Percentiles rank a stretch among this genome's conserved stretches.
Conservation (phyloP, 2,797 vertebrate genomes). For the Neosalanx taihuensis region DNA sequence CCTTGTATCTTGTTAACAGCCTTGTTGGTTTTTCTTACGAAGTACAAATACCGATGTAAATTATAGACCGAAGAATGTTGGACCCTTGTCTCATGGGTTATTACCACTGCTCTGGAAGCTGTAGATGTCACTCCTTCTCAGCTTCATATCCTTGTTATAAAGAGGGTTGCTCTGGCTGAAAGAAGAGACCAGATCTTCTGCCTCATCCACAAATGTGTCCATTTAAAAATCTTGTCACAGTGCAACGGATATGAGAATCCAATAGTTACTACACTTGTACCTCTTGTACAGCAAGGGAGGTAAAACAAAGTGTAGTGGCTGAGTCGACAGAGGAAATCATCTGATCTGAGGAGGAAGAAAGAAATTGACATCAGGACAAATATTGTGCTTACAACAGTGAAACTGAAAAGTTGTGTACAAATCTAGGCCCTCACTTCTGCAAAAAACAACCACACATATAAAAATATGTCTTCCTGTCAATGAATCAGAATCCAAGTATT, state of each 20-base stretch:
- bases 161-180: constrained; percentile 59
- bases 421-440: too few species aligned
- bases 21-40: neutral
- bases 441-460: too few species aligned
- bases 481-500: too few species aligned
- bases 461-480: too few species aligned
- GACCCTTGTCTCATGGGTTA: constrained; percentile 8
- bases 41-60: neutral
- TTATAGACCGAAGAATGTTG: neutral
- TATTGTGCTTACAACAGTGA: neutral
- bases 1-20: too few species aligned
- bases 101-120: constrained; percentile 56
- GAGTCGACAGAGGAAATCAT: neutral
- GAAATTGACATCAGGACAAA: neutral
- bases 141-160: constrained; percentile 50
- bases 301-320: neutral
- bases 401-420: too few species aligned
- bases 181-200: neutral
- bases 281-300: constrained; percentile 24
- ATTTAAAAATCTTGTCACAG: constrained; percentile 27
- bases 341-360: neutral
- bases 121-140: constrained; percentile 38
- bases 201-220: constrained; percentile 43
- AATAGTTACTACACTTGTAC: neutral
- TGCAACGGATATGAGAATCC: neutral